Base-by-base conservation (phyloP, 2,888 invertebrate species). In the Timandra comae region DNA sequence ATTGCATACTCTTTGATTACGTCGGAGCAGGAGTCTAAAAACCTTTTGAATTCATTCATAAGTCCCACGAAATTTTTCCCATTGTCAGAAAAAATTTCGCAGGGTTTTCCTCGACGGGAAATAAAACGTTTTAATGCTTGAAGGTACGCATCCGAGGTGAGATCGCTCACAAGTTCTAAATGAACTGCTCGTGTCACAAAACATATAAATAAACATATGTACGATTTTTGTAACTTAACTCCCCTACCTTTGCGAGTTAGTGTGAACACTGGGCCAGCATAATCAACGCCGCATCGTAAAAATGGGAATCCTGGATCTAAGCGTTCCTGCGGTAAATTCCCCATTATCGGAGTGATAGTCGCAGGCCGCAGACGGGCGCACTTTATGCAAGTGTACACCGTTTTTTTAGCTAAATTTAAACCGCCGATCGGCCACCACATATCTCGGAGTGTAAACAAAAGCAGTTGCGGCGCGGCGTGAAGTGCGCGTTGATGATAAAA, bases 181-280 rank as follows among this genome's bases (percentile, higher is more conserved):
- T 21, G 21, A 2, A 21, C 7, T 4, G 21, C 21, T 8, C 8
- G 7, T 2, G 7, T 7, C 2, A 8, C 2, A 7, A 21, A n/a
- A 6, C 21, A 21, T 2, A 21, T 8, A 8, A 21, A 21, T n/a
- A 21, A 7, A 2, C 3, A 3, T 3, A 21, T 8, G 7, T 21
- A 21, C 3, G 3, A 21, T 21, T 21, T 21, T 2, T 33, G 12
- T 13, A 44, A 29, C 13, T 12, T 21, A 25, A 32, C 16, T n/a
- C 43, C 41, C 21, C 41, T 25, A 25, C 37, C 38, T 7, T 35
- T 37, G 21, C 39, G 22, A 27, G 35, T 31, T 13, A 33, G 22
- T 21, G 43, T 39, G 35, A 41, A 20, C 3, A 43, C 30, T 19
- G 37, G 37, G n/a, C 37, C 37, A n/a, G 20, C 16, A 12, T 32